These are phyloP conservation scores for Myrmecophaga tridactyla DNA, from an alignment of 2,113 vertebrate species.

Conservation along the genomic window DNA sequence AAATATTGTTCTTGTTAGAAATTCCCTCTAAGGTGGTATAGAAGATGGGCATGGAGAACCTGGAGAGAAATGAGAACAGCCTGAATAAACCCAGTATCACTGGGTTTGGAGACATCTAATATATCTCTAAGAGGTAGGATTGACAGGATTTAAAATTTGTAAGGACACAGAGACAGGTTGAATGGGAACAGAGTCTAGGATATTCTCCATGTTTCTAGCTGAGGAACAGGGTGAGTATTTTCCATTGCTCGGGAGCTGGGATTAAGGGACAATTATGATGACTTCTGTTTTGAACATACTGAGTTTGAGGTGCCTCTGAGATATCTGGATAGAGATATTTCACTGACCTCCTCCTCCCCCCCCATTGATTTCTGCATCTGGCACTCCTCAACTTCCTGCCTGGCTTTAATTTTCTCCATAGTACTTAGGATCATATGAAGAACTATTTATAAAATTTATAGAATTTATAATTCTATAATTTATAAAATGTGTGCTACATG, in stretches of 20 bases:
- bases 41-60: neutral
- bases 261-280: neutral
- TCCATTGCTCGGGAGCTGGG: neutral
- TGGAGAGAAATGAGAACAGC: neutral
- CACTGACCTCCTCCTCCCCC: neutral
- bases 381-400: neutral
- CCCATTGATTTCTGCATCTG: neutral
- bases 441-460: neutral
- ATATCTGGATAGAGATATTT: neutral
- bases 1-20: neutral
- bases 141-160: neutral
- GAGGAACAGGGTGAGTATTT: neutral
- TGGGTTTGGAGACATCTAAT: neutral
- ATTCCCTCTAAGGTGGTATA: neutral
- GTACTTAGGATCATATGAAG: neutral
- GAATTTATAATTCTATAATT: too few species aligned
- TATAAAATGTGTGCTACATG: neutral
- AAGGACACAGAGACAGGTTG: neutral
- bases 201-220: neutral
- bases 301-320: neutral
- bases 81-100: neutral
- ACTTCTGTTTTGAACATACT: neutral
- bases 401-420: neutral
- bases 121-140: neutral
- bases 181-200: neutral